phyloP scores from a whole-genome alignment of 2,113 vertebrate genomes.

The Semicossyphus pulcher region DNA sequence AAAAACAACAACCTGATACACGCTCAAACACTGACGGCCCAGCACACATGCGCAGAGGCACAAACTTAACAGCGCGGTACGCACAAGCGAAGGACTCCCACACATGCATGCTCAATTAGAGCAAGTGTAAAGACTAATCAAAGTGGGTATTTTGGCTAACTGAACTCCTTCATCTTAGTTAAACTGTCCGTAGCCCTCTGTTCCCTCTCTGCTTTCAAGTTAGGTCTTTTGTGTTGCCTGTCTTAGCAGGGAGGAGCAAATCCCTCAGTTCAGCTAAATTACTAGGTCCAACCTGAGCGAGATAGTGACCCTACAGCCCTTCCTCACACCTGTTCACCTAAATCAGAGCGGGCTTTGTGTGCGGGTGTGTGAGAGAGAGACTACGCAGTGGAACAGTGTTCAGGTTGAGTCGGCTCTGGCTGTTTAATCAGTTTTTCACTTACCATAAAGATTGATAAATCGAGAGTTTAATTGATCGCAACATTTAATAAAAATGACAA shows the following conservation, averaged over 20 bases:
- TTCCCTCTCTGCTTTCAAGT: conserved; percentile 76
- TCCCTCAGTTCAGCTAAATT: conserved; percentile 82
- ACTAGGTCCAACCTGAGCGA: conserved; percentile 81
- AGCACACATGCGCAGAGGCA: conserved; percentile 58
- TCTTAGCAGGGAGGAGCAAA: conserved; percentile 79
- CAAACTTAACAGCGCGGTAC: conserved; percentile 46
- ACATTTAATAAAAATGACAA: too few relatives aligned
- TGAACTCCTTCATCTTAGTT: conserved; percentile 81
- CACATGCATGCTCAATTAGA: conserved; percentile 80
- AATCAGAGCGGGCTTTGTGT: conserved; percentile 60
- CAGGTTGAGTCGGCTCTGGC: background rate
- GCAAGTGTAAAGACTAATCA: conserved; percentile 80
- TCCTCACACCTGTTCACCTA: conserved; percentile 81
- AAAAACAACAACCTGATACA: conserved; percentile 58
- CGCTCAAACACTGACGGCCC: conserved; percentile 52
- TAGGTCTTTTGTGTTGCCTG: conserved; percentile 78
- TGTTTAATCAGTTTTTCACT: conserved; percentile 6
- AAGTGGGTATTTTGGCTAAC: conserved; percentile 79
- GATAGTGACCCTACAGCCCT: conserved; percentile 84
- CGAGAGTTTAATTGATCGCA: too few relatives aligned
- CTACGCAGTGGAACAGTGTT: conserved; percentile 16
- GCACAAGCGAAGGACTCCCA: conserved; percentile 55
- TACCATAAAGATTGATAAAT: background rate
- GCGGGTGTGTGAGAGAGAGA: conserved; percentile 6
- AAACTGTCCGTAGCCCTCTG: conserved; percentile 82